phyloP scores from a whole-genome alignment of 2,113 vertebrate species.

The Machaerirhynchus nigripectus region DNA sequence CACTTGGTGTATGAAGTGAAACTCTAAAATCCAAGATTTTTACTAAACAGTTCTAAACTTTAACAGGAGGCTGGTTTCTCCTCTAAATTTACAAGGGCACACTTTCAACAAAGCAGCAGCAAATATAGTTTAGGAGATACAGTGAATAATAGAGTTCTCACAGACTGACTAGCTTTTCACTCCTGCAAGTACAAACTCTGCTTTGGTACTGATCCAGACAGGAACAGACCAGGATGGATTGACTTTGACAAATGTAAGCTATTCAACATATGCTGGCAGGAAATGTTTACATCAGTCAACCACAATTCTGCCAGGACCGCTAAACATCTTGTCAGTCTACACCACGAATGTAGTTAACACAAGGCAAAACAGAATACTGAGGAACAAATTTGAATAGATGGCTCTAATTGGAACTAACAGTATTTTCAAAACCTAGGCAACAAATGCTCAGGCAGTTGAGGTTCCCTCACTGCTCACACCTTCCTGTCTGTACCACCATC shows the following conservation, averaged over 20 bases:
- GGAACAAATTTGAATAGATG: background rate
- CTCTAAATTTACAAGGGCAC: background rate
- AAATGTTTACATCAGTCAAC: constrained; percentile 54
- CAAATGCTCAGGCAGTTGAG: background rate
- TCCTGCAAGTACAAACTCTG: background rate
- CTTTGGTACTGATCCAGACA: constrained; percentile 14
- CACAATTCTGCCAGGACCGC: constrained; percentile 18
- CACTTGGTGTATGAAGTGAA: background rate
- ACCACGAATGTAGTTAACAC: background rate
- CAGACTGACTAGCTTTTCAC: background rate
- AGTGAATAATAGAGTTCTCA: background rate
- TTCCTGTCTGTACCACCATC: background rate
- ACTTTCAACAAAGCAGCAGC: background rate
- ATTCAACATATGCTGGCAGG: constrained; percentile 38
- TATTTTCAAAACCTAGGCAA: background rate
- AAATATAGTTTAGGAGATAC: background rate
- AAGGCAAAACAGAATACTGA: constrained; percentile 2
- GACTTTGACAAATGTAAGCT: constrained; percentile 57
- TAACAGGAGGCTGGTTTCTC: fast-evolving
- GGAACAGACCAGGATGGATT: constrained; percentile 5
- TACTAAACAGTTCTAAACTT: background rate
- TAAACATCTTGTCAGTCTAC: constrained; percentile 45
- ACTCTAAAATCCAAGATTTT: background rate
- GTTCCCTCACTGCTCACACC: background rate
- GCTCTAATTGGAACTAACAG: background rate